A percentile compares a stretch with the other conserved stretches of the same genome.
Evolutionary conservation across 2,888 invertebrate genomes (phyloP).

Genomic region (Sarcophaga subvicina): DNA sequence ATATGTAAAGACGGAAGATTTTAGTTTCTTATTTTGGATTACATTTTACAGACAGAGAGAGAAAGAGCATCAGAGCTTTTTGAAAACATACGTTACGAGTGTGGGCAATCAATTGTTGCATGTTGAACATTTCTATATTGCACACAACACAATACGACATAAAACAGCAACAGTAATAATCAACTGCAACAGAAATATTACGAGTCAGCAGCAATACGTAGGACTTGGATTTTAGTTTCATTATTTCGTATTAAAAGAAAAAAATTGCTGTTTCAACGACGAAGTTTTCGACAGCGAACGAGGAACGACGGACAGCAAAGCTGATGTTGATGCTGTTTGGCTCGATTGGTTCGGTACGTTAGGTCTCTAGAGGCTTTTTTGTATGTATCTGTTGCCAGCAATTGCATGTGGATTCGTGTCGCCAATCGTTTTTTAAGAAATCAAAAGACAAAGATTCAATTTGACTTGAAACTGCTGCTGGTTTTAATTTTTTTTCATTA

Average conservation of each 20-base stretch:
- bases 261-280: conserved; percentile 10
- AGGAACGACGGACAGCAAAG: not conserved
- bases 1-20: not conserved
- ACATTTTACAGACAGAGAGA: not conserved
- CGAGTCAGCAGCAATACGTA: not conserved
- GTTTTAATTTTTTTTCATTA: conserved; percentile 42
- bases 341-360: not conserved
- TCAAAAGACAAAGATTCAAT: conserved; percentile 69
- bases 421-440: conserved; percentile 70
- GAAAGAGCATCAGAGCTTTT: no score
- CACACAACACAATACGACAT: conserved; percentile 28
- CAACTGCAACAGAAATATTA: conserved; percentile 27
- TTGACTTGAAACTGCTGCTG: conserved; percentile 69
- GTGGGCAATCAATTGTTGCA: conserved; percentile 78
- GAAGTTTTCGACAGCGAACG: not conserved
- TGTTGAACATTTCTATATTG: conserved; percentile 70
- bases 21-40: not conserved
- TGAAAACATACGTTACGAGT: conserved; percentile 22
- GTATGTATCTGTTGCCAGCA: conserved; percentile 33
- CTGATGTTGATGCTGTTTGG: conserved; percentile 14
- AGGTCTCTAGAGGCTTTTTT: conserved; percentile 51
- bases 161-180: conserved; percentile 37
- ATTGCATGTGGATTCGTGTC: conserved; percentile 71
- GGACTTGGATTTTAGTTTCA: not conserved
- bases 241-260: not conserved